phyloP scores from a whole-genome alignment of 2,797 vertebrate genomes.

The Eulemur albifrons region DNA sequence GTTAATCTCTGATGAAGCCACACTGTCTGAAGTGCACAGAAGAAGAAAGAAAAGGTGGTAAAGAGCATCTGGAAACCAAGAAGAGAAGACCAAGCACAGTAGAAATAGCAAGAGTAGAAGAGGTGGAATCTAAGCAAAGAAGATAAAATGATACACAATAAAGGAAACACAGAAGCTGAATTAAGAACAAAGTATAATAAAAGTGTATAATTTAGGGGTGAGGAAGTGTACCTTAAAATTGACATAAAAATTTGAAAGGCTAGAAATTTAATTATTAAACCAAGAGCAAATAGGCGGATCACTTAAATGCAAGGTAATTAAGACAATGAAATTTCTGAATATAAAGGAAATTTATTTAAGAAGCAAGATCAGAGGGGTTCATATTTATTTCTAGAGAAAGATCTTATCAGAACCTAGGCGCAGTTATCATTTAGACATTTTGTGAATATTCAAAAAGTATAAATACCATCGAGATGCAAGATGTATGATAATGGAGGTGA shows the following conservation, averaged over 20 bases:
- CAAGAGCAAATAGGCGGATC: neutral
- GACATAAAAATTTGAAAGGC: neutral
- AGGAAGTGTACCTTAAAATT: neutral
- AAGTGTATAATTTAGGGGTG: neutral
- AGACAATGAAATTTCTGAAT: neutral
- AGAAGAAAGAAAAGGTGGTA: neutral
- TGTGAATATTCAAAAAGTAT: neutral
- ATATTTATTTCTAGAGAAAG: neutral
- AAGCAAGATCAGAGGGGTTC: neutral
- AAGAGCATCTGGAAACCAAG: neutral
- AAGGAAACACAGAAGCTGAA: neutral
- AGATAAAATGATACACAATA: neutral
- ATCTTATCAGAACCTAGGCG: neutral
- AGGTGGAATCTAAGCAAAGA: neutral
- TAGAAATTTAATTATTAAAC: neutral
- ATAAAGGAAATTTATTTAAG: neutral
- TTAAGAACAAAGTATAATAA: neutral
- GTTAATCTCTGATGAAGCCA: neutral
- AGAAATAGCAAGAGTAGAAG: neutral
- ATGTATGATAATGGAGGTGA: neutral
- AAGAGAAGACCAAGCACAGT: neutral
- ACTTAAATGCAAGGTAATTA: neutral
- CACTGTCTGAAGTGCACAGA: neutral
- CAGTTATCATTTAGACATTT: neutral
- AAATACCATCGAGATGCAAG: neutral